phyloP scores from a whole-genome alignment of 2,888 invertebrate genomes.

The Kuschelorhynchus macadamiae region DNA sequence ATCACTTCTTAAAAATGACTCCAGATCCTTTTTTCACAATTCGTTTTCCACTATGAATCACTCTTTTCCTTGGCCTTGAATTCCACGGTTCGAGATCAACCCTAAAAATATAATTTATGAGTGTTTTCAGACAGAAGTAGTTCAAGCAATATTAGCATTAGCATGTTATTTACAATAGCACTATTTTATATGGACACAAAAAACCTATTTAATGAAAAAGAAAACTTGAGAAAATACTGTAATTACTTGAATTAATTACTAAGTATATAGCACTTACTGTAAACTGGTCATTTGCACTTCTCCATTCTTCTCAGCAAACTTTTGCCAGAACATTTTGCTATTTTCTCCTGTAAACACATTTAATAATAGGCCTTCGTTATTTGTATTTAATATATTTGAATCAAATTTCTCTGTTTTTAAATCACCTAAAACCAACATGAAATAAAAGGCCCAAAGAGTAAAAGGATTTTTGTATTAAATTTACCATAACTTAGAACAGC shows the following conservation, averaged over 20 bases:
- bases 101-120: constrained; percentile 42
- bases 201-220: too few species aligned
- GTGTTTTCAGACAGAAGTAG: too few species aligned
- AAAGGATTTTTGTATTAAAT: too few species aligned
- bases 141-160: constrained; percentile 3
- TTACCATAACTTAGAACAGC: too few species aligned
- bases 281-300: constrained; percentile 50
- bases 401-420: constrained; percentile 64
- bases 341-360: constrained; percentile 55
- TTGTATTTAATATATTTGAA: constrained; percentile 44
- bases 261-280: constrained; percentile 48
- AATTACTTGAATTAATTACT: constrained; percentile 5
- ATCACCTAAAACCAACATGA: too few species aligned
- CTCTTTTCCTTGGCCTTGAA: constrained; percentile 45
- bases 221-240: too few species aligned
- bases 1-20: constrained; percentile 19
- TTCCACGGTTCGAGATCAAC: constrained; percentile 53
- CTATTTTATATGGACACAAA: too few species aligned
- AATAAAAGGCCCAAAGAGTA: too few species aligned
- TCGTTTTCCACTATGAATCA: constrained; percentile 48
- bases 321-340: constrained; percentile 52
- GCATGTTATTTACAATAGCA: too few species aligned
- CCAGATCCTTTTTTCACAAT: constrained; percentile 45
- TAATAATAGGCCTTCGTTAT: constrained; percentile 54
- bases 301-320: constrained; percentile 56